Conservation (phyloP, 2,888 invertebrate genomes). For the Helobdella robusta region DNA sequence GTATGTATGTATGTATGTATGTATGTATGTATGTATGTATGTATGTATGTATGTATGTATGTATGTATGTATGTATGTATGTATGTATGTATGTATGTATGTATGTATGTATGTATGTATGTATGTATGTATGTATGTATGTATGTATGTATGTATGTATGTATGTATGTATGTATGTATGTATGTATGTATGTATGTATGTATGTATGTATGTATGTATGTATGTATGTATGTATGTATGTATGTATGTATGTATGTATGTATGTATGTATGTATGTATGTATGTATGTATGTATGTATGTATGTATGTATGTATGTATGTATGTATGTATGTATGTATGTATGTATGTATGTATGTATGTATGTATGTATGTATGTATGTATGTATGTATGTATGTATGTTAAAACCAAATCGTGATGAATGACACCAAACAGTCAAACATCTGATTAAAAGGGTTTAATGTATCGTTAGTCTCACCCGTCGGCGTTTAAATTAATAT, state of each 20-base stretch:
- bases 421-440: no score
- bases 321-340: constrained; percentile 19
- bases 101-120: neutral
- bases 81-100: neutral
- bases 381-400: constrained; percentile 6
- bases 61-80: neutral
- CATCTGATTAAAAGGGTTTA: no score
- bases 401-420: no score
- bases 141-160: constrained; percentile 2
- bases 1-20: constrained; percentile 11
- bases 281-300: neutral
- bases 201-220: neutral
- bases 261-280: neutral
- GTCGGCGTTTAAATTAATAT: no score
- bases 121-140: constrained; percentile 2
- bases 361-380: constrained; percentile 17
- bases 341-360: constrained; percentile 20
- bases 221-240: neutral
- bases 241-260: neutral
- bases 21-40: constrained; percentile 23
- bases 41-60: constrained; percentile 18
- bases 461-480: no score
- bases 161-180: constrained; percentile 17
- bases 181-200: constrained; percentile 19
- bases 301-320: constrained; percentile 22